phyloP scores from a whole-genome alignment of 2,113 vertebrate species.

The Toxotes chatareus region DNA sequence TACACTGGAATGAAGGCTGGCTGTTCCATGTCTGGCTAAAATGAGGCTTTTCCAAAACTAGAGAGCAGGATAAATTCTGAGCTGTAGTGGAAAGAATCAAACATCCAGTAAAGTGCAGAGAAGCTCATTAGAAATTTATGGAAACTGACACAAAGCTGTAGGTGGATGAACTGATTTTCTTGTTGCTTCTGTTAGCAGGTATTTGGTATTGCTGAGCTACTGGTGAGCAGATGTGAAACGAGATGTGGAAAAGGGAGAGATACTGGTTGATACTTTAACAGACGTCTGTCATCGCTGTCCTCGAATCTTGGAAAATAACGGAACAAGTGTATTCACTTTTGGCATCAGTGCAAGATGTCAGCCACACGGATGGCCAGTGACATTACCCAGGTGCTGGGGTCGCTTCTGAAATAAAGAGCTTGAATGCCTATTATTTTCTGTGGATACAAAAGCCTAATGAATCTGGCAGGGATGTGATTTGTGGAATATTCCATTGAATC shows the following conservation, averaged over 20 bases:
- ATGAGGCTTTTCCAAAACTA: conserved; percentile 59
- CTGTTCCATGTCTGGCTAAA: conserved; percentile 67
- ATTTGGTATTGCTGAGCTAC: conserved; percentile 29
- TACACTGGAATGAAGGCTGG: conserved; percentile 69
- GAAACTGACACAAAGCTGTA: conserved; percentile 47
- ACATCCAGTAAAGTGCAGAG: conserved; percentile 47
- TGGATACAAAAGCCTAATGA: conserved; percentile 69
- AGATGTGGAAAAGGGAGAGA: conserved; percentile 50
- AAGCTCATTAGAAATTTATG: conserved; percentile 52
- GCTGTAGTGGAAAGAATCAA: conserved; percentile 73
- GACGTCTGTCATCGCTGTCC: conserved; percentile 55
- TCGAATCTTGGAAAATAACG: conserved; percentile 44
- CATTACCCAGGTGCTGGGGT: conserved; percentile 51
- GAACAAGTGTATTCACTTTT: conserved; percentile 45
- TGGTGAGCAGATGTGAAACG: conserved; percentile 28
- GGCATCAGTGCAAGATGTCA: conserved; percentile 39
- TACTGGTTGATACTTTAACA: conserved; percentile 24
- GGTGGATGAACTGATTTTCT: conserved; percentile 29
- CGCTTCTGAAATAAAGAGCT: conserved; percentile 32
- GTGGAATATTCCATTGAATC: conserved; percentile 81
- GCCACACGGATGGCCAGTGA: conserved; percentile 26
- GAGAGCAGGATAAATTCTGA: conserved; percentile 53
- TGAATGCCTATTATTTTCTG: conserved; percentile 62
- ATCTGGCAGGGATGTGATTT: conserved; percentile 68
- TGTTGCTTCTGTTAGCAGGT: conserved; percentile 48